Base-by-base conservation (phyloP, 2,888 invertebrate species). In the Heliconius sara region DNA sequence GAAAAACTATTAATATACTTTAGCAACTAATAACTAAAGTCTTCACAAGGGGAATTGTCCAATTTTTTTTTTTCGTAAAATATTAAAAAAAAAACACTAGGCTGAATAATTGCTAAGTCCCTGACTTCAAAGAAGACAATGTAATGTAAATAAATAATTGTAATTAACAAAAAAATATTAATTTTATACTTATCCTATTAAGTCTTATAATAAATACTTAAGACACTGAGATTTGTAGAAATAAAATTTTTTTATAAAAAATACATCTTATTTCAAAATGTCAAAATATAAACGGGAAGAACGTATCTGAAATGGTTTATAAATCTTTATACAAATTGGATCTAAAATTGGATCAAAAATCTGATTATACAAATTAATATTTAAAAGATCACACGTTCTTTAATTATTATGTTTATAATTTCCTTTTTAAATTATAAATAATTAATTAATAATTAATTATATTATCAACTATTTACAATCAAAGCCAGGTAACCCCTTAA, bases 401-500 rank as follows among this genome's bases (percentile, higher is more conserved):
- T 57, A 10, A 25, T 7, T 13, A 25, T 27, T 63, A n/a, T 2
- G 25, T 63, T 63, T 67, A 34, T 34, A 34, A 73, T 73, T 39
- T 60, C 57, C 60, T 39, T n/a, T 73, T 73, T 72, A 19, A 60
- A 25, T 39, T 12, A 73, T 34, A 7, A 25, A 34, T 39, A 70
- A 60, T 10, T 60, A n/a, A 60, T 22, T 34, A 71, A 30, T 60
- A 9, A 34, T 9, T 34, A 9, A 34, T 9, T 34, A 39, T 39
- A 2, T 72, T 25, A 27, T 43, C 71, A 57, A 71, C 71, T 57
- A 71, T 75, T 80, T n/a, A 80, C 70, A 66, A 75, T 57, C 80
- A 75, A 60, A 80, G 77, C 80, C 80, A 75, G 78, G 78, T 80
- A 80, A 77, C 19, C 27, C 34, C 34, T 47, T 63, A 60, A 13